Evolutionary conservation across 2,797 vertebrate genomes (phyloP), one percentile per base, ranked within the genome.

Genomic region (Artibeus jamaicensis): DNA sequence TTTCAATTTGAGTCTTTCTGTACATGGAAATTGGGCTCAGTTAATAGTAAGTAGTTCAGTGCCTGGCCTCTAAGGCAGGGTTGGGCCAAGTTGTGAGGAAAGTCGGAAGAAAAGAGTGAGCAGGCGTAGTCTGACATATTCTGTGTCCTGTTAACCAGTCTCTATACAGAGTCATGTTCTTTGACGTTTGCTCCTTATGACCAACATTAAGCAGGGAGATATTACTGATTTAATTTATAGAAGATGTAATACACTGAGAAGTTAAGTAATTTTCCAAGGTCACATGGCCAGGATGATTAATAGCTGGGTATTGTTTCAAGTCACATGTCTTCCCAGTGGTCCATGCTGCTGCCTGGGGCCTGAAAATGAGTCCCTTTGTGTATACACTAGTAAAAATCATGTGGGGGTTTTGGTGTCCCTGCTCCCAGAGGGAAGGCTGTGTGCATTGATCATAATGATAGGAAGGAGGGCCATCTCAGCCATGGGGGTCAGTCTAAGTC

Each of bases 1-100:
- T 79, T 94, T 48, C 18, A 86, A 57, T 81, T 67, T 78, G 91
- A 92, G 24, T 86, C 53, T 67, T 93, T 79, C 70, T 70, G 29
- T 79, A 9, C 37, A 42, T 92, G 89, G 73, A 88, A 95, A 70
- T 42, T 86, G 82, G 55, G 32, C 46, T 48, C 42, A 46, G 29
- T 73, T 53, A 73, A 71, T 73, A 68, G 34, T 8, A 65, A 24
- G 3, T 71, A 10, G 29, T 59, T 73, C 24, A 85, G 34, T 78
- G n/a, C 18, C 10, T 22, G n/a, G 26, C 44, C 24, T 74, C 1
- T 5, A 37, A 68, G 37, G 53, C 34, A 59, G 53, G 59, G 32
- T 3, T 42, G 46, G 32, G 73, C 46, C 34, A 82, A 39, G 70
- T 44, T 65, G 15, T 70, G 65, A 92, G 57, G 46, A 57, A 55